Evolutionary conservation across 2,888 invertebrate genomes (phyloP).

Genomic region (Clistopyga incitator): DNA sequence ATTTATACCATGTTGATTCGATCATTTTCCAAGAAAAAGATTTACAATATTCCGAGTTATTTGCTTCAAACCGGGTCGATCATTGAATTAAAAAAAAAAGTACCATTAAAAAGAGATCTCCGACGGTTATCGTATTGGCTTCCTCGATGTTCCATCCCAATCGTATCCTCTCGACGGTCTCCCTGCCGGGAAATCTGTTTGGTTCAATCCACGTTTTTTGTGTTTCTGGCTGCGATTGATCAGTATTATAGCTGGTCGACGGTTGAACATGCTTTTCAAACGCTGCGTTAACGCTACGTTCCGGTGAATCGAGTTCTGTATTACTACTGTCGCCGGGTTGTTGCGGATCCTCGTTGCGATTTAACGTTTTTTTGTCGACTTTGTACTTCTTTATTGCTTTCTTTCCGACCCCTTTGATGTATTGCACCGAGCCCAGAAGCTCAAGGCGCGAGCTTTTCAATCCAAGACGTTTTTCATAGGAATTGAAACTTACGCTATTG

Average conservation of each 20-base stretch:
- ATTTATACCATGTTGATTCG: background rate
- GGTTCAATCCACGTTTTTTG: slow-evolving; percentile 69
- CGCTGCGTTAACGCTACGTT: slow-evolving; percentile 83
- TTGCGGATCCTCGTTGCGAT: slow-evolving; percentile 72
- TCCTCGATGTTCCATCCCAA: slow-evolving; percentile 92
- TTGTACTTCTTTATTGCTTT: slow-evolving; percentile 83
- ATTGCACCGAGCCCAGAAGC: slow-evolving; percentile 82
- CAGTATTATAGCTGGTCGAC: slow-evolving; percentile 32
- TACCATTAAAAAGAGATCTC: slow-evolving; percentile 95
- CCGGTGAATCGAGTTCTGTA: slow-evolving; percentile 81
- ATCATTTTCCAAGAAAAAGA: too few relatives aligned
- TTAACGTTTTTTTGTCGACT: slow-evolving; percentile 80
- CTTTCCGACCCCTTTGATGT: slow-evolving; percentile 80
- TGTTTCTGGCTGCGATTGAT: slow-evolving; percentile 30
- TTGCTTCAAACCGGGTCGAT: background rate
- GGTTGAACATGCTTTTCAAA: slow-evolving; percentile 80
- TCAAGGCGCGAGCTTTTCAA: slow-evolving; percentile 85
- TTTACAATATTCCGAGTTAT: background rate
- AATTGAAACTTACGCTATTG: slow-evolving; percentile 91
- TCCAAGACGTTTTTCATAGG: slow-evolving; percentile 90
- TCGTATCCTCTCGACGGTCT: slow-evolving; percentile 82
- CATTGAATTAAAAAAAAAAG: background rate
- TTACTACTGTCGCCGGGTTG: slow-evolving; percentile 86
- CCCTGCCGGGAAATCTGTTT: slow-evolving; percentile 82
- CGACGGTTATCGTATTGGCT: slow-evolving; percentile 92